Evolutionary conservation across 2,888 invertebrate species (phyloP), one percentile per base, ranked within the genome.

Genomic region (Chymomyza caudatula): DNA sequence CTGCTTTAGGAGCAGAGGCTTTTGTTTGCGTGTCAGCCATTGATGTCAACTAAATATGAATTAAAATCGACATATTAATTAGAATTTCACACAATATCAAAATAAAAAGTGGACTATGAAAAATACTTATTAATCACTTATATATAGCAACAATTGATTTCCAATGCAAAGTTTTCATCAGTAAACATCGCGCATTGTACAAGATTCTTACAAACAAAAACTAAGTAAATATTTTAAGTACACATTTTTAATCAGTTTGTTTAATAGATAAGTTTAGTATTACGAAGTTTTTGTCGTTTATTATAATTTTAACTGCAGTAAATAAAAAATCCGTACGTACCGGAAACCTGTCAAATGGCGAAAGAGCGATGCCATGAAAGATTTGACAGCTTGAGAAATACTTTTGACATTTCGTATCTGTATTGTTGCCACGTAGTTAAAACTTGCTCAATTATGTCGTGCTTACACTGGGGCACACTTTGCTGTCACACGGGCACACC

Each of bases 1-100:
- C 69, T 42, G 85, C 78, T 65, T 87, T 87, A 22, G 87, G 77
- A 51, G 79, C 78, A 57, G 78, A 67, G 67, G 87, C 87, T 74
- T 90, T 90, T 77, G 87, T 83, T 87, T 88, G 87, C 81, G 89
- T 87, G 78, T 90, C 90, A 86, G 89, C 90, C 91, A 91, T 91
- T 78, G 80, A 87, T 72, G 72, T 85, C 87, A 83, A 67, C 90
- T 88, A 60, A 47, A 47, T 11, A 1, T 2, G 2, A 47, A 47
- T 19, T 65, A 51, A 13, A 6, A 42, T 47, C 17, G 4, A 23
- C 52, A 60, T n/a, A 15, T 55, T 22, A 62, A 13, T 0, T n/a
- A n/a, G n/a, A n/a, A n/a, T n/a, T n/a, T n/a, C n/a, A n/a, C n/a
- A 57, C 22, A 56, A 67, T 6, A 53, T 54, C 49, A 69, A 20